These are phyloP conservation scores for Tringa solitaria DNA, from an alignment of 2,113 vertebrate species.

Conservation along the genomic window DNA sequence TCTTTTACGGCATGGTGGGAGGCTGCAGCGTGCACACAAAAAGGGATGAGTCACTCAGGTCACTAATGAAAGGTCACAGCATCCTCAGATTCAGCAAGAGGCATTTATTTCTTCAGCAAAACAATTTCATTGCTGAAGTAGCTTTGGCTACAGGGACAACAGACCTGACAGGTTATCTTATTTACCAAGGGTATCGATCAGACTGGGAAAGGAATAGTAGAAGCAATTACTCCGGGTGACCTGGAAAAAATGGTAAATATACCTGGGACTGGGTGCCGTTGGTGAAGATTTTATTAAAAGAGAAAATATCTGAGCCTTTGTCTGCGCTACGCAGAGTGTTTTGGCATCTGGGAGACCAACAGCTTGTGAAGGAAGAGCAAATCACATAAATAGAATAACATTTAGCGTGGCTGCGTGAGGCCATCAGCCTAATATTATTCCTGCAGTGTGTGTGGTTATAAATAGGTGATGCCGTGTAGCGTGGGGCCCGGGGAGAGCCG, in stretches of 20 bases:
- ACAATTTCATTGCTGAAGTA: not conserved
- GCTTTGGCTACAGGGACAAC: not conserved
- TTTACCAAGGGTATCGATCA: not conserved
- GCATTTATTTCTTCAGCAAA: not conserved
- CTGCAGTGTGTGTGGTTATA: conserved; percentile 15
- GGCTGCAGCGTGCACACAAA: not conserved
- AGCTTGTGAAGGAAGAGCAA: conserved; percentile 10
- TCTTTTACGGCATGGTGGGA: accelerated
- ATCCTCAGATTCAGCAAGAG: not conserved
- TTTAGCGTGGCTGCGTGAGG: not conserved
- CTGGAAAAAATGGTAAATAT: not conserved
- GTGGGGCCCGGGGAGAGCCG: not conserved
- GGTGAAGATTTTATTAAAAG: not conserved
- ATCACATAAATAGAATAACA: conserved; percentile 17
- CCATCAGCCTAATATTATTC: not conserved
- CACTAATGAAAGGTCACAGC: conserved; percentile 27
- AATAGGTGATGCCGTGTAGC: conserved; percentile 6
- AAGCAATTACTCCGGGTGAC: not conserved
- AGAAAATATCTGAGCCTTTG: not conserved
- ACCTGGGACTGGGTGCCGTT: not conserved
- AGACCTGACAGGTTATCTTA: not conserved
- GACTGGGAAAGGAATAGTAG: not conserved
- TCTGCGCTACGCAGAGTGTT: not conserved
- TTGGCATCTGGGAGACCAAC: not conserved
- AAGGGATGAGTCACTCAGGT: conserved; percentile 42